phyloP scores from a whole-genome alignment of 2,113 vertebrate genomes.

The Montifringilla adamsi region DNA sequence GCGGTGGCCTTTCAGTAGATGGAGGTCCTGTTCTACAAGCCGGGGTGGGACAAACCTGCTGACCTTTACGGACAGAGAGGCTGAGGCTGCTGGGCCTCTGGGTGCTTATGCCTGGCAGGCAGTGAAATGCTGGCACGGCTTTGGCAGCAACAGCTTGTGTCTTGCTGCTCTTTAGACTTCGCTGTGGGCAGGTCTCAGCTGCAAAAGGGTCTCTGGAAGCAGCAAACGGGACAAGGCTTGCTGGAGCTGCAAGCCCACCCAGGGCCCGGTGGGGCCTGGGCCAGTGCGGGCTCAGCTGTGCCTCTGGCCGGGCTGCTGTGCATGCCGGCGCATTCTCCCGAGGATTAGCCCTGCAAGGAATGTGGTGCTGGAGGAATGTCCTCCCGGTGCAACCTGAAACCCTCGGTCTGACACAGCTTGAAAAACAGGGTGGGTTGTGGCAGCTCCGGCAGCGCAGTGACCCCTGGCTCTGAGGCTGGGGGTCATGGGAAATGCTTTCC shows the following conservation, averaged over 20 bases:
- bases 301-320: background rate
- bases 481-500: background rate
- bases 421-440: background rate
- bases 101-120: background rate
- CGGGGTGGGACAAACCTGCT: background rate
- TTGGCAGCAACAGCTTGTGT: background rate
- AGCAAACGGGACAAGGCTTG: background rate
- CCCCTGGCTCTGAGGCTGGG: background rate
- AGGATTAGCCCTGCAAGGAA: background rate
- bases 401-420: background rate
- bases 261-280: background rate
- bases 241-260: background rate
- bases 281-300: accelerated
- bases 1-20: background rate
- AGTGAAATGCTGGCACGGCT: background rate
- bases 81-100: background rate
- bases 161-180: background rate
- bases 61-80: background rate
- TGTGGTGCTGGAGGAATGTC: background rate
- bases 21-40: background rate
- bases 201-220: background rate
- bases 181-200: background rate
- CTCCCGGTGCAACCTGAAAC: background rate
- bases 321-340: accelerated
- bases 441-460: accelerated